These are phyloP conservation scores for Ailurus styani DNA, from an alignment of 2,113 vertebrate genomes.

Conservation along the genomic window DNA sequence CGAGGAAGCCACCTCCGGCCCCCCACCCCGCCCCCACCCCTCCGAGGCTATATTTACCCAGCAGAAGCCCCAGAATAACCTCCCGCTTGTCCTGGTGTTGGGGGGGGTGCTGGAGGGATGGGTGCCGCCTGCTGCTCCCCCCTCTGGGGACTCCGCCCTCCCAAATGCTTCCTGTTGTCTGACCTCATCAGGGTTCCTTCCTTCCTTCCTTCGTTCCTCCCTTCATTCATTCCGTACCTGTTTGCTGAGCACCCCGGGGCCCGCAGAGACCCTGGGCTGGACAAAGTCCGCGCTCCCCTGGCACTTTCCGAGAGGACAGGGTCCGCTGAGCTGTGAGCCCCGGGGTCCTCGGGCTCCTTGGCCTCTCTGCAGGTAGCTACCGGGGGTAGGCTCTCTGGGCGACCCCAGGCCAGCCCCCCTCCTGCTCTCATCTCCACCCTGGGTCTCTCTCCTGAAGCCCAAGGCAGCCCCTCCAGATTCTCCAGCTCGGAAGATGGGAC, in stretches of 20 bases:
- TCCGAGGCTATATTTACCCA: conserved; percentile 63
- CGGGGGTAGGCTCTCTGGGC: background rate
- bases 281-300: background rate
- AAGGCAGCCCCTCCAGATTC: background rate
- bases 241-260: background rate
- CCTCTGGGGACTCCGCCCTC: background rate
- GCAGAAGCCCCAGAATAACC: conserved; percentile 63
- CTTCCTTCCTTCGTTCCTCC: background rate
- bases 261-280: background rate
- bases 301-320: background rate
- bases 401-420: background rate
- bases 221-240: background rate
- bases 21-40: background rate
- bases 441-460: background rate
- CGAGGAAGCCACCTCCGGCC: conserved; percentile 64
- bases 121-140: background rate
- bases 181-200: background rate
- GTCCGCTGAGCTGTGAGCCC: too few species aligned
- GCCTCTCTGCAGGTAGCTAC: background rate
- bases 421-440: background rate
- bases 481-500: background rate
- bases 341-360: background rate
- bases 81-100: conserved; percentile 28
- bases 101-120: background rate
- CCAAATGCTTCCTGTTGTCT: background rate